Evolutionary conservation across 2,797 vertebrate species (phyloP).

Genomic region (Coregonus ussuriensis): DNA sequence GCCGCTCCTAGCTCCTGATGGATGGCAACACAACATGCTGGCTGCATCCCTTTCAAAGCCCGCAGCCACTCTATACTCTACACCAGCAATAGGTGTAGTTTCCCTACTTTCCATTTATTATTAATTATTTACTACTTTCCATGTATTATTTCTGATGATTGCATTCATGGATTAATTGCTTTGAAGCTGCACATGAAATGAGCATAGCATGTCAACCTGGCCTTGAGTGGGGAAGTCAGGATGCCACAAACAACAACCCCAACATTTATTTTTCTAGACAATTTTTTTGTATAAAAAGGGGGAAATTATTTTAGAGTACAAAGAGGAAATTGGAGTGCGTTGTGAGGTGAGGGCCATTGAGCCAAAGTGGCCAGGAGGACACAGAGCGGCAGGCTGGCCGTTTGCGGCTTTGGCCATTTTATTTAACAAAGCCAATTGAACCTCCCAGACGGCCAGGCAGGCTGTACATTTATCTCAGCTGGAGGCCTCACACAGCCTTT

Average conservation of each 20-base stretch:
- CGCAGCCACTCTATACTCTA: neutral
- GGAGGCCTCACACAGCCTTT: constrained; percentile 59
- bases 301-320: constrained; percentile 2
- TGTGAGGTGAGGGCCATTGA: constrained; percentile 17
- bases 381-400: neutral
- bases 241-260: constrained; percentile 1
- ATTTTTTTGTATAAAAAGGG: neutral
- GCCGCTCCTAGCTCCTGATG: neutral
- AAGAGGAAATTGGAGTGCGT: neutral
- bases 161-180: neutral
- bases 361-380: constrained; percentile 16
- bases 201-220: neutral
- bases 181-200: constrained; percentile 1
- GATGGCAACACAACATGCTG: neutral
- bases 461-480: constrained; percentile 69
- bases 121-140: neutral
- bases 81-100: neutral
- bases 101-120: neutral
- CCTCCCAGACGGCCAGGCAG: constrained; percentile 54
- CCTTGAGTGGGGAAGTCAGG: constrained; percentile 1
- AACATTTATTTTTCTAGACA: neutral
- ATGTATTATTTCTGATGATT: neutral
- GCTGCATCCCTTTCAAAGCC: neutral
- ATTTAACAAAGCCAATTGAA: constrained; percentile 64
- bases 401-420: constrained; percentile 55